Conservation (phyloP, 2,888 invertebrate species). For the Cryptus armator region DNA sequence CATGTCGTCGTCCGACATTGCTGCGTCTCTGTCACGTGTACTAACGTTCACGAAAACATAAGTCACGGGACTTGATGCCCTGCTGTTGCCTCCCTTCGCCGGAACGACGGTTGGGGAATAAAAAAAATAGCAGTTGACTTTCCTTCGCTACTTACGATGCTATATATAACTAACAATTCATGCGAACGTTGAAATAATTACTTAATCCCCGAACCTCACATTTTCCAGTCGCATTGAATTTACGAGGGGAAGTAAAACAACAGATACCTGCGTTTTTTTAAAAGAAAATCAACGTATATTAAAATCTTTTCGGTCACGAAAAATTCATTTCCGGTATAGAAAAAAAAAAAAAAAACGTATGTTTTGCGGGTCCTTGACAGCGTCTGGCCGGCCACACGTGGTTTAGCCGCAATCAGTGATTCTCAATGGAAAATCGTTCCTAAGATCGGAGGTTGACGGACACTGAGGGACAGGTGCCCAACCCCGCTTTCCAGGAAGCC, state of each 20-base stretch:
- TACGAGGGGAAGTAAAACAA: not conserved
- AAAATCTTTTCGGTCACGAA: not conserved
- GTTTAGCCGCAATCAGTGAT: constrained; percentile 67
- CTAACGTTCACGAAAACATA: constrained; percentile 82
- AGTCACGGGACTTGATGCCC: constrained; percentile 64
- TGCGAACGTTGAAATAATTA: not conserved
- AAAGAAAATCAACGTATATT: not conserved
- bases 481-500: constrained; percentile 84
- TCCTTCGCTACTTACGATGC: constrained; percentile 5
- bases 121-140: constrained; percentile 30
- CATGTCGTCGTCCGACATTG: constrained; percentile 78
- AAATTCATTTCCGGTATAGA: constrained; percentile 59
- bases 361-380: constrained; percentile 62
- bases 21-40: constrained; percentile 77
- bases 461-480: constrained; percentile 84
- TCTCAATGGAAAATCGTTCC: constrained; percentile 55
- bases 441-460: constrained; percentile 72
- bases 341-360: constrained; percentile 34
- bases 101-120: constrained; percentile 6
- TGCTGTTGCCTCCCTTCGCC: constrained; percentile 47
- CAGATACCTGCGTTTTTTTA: constrained; percentile 14
- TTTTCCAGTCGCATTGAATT: not conserved
- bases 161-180: not conserved
- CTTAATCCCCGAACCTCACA: not conserved
- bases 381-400: constrained; percentile 68